Conservation (phyloP, 2,888 invertebrate genomes). For the Apotomis capreana region DNA sequence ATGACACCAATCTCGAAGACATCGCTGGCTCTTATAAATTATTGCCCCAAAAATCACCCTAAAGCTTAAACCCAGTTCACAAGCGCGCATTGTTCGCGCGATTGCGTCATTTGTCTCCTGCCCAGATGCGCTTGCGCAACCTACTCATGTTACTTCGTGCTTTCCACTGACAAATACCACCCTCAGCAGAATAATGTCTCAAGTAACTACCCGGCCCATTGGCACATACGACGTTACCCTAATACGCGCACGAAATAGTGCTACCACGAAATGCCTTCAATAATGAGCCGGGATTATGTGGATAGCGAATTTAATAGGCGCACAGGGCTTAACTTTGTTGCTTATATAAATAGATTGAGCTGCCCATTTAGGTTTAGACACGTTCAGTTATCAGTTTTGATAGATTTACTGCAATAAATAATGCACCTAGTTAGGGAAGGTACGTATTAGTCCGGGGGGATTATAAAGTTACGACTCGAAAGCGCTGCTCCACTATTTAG, state of each 20-base stretch:
- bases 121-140: slow-evolving; percentile 65
- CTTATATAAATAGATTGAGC: slow-evolving; percentile 33
- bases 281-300: slow-evolving; percentile 60
- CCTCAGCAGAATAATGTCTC: slow-evolving; percentile 8
- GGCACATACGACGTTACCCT: slow-evolving; percentile 8
- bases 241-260: slow-evolving; percentile 20
- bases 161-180: slow-evolving; percentile 63
- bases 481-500: slow-evolving; percentile 13
- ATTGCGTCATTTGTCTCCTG: slow-evolving; percentile 76
- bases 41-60: slow-evolving; percentile 49
- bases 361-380: slow-evolving; percentile 32
- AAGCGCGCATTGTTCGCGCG: slow-evolving; percentile 69
- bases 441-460: slow-evolving; percentile 36
- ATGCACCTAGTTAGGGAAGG: slow-evolving; percentile 40
- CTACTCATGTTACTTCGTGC: slow-evolving; percentile 63
- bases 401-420: slow-evolving; percentile 41
- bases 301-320: slow-evolving; percentile 55
- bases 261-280: slow-evolving; percentile 53
- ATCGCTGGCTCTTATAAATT: slow-evolving; percentile 48
- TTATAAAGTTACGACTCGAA: slow-evolving; percentile 29
- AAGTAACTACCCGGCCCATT: slow-evolving; percentile 11
- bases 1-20: slow-evolving; percentile 8
- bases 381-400: slow-evolving; percentile 40
- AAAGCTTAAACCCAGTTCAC: slow-evolving; percentile 56
- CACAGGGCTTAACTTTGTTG: slow-evolving; percentile 49